Evolutionary conservation across 2,888 invertebrate genomes (phyloP), one percentile per base, ranked within the genome.

Genomic region (Parnassius apollo): DNA sequence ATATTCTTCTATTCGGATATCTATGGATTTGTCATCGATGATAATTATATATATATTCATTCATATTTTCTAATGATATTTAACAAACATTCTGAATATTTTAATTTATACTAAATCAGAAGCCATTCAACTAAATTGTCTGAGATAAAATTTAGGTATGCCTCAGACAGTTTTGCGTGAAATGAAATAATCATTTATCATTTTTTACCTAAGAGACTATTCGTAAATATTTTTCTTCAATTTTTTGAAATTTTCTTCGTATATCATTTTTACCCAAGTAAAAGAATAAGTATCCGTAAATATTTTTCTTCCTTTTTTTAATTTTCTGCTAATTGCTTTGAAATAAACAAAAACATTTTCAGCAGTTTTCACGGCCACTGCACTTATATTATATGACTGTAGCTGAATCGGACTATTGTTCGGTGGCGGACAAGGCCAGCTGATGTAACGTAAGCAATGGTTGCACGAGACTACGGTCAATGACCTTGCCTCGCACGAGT

Each of bases 401-500:
- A 64, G 52, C 60, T 66, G 68, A 64, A 68, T 59, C 66, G 63
- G 70, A 72, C 75, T 82, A 87, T 83, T 87, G 87, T 90, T 88
- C 88, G 88, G 89, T 79, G 79, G 85, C 85, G 75, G 74, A 70
- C 85, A 88, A 88, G 89, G 88, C 73, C 75, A 77, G 83, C 86
- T 91, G 91, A 90, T 88, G 91, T 86, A 91, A 91, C 70, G 71
- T 68, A 66, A 68, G 74, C 74, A 78, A 70, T 65, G 64, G 66
- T 91, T 91, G 81, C 91, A 81, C 74, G 77, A 88, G 83, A 51
- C 65, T 70, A 65, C 84, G 90, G 91, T 89, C 90, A 91, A 81
- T 58, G 80, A 88, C 90, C 90, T 90, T 89, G 89, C 74, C 63
- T 65, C 68, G 64, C 72, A 75, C 77, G 55, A 75, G 77, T 75